Base-by-base conservation (phyloP, 1,140 invertebrate genomes). In the Aplysia californica region DNA sequence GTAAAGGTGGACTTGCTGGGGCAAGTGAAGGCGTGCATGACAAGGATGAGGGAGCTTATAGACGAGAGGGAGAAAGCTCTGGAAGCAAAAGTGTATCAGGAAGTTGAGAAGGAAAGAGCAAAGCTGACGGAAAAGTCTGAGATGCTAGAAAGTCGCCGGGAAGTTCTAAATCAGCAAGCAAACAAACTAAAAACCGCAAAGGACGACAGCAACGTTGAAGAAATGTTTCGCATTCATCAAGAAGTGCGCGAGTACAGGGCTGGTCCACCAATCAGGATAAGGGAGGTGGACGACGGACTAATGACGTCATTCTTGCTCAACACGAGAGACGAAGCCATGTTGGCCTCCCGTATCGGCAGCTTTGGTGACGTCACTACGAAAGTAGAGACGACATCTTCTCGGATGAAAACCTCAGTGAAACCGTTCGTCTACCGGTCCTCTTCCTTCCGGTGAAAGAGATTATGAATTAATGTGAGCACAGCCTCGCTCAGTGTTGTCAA, bases 261-360 rank as follows among this genome's bases (percentile, higher is more conserved):
- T 5, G 68, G 67, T 18, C 78, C 78, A 10, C 64, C 78, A 1
- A 69, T 82, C 21, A 79, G 74, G 58, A 75, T 84, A 15, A 38
- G 76, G 18, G 84, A 83, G 35, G 39, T 84, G 1, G 84, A 85
- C 58, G 82, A 84, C 35, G 82, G 84, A 5, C 26, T 80, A 15
- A 71, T 83, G 29, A 82, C 84, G 18, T 77, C 83, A n/a, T 82
- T 85, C 50, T 39, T 77, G 3, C 79, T 85, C 64, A 83, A 80
- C 65, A 68, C 78, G 18, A 71, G 79, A 20, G 80, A 83, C 21
- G 83, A 84, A 36, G 50, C 76, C 18, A 75, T 77, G 3, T 33
- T 85, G 26, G 44, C 78, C 20, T 79, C 79, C 15, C 76, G 79
- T 35, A 72, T 85, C 29, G 56, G 66, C 41, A 85, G 82, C 66